Conservation (phyloP, 2,797 vertebrate species). For the Furcifer pardalis region DNA sequence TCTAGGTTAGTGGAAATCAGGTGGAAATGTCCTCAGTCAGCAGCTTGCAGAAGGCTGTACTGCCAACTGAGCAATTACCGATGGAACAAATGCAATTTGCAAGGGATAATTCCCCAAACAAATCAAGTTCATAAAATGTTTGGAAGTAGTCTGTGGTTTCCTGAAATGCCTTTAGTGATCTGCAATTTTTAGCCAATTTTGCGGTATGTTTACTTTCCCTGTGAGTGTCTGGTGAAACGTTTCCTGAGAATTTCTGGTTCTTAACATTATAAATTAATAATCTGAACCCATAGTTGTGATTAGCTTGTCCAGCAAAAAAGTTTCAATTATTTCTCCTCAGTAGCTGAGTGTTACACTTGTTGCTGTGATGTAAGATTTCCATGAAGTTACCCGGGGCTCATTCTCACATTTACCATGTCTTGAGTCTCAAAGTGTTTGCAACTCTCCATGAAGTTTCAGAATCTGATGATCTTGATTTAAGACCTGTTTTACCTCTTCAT, state of each 20-base stretch:
- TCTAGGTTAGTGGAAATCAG: background rate
- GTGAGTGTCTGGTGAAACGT: background rate
- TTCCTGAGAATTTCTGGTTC: fast-evolving
- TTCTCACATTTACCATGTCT: too few relatives aligned
- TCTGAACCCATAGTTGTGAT: background rate
- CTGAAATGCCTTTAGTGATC: conserved; percentile 13
- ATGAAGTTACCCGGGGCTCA: too few relatives aligned
- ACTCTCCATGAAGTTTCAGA: too few relatives aligned
- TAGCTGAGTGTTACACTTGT: background rate
- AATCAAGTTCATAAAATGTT: conserved; percentile 23
- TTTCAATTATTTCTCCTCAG: background rate
- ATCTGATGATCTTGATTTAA: too few relatives aligned
- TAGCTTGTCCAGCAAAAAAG: background rate
- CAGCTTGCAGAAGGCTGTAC: conserved; percentile 23
- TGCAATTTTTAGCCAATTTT: background rate
- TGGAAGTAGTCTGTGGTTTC: conserved; percentile 28
- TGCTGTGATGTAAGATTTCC: too few relatives aligned
- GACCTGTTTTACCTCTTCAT: too few relatives aligned
- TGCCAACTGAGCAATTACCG: conserved; percentile 41
- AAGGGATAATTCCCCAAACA: conserved; percentile 51
- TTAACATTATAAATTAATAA: fast-evolving
- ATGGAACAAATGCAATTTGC: conserved; percentile 40
- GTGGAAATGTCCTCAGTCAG: conserved; percentile 7
- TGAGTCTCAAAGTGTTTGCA: too few relatives aligned
- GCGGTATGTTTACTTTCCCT: background rate